phyloP scores from a whole-genome alignment of 2,113 vertebrate species.

The Myiagra hebetior region DNA sequence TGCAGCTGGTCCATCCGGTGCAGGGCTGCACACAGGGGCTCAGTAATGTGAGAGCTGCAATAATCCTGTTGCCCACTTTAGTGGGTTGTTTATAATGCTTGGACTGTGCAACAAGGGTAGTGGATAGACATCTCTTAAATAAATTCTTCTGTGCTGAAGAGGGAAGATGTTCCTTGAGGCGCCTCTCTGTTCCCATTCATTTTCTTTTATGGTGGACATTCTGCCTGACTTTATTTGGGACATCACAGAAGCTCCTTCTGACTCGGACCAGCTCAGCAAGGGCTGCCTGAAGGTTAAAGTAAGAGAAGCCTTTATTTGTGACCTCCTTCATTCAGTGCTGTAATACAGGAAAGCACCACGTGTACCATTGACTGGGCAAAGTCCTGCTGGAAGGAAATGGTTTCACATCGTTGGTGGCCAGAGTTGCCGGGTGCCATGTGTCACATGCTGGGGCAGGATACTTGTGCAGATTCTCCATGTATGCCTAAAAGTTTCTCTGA shows the following conservation, averaged over 20 bases:
- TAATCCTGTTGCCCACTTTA: background rate
- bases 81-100: background rate
- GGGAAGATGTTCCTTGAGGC: background rate
- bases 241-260: background rate
- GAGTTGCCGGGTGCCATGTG: background rate
- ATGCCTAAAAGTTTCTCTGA: background rate
- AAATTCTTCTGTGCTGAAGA: background rate
- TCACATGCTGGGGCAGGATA: background rate
- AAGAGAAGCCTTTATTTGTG: background rate
- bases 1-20: background rate
- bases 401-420: background rate
- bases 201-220: background rate
- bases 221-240: background rate
- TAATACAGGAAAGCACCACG: background rate
- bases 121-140: background rate
- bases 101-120: background rate
- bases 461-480: background rate
- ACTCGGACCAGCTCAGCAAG: background rate
- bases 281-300: background rate
- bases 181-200: background rate
- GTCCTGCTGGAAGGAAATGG: slow-evolving; percentile 7
- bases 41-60: background rate
- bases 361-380: background rate
- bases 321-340: background rate
- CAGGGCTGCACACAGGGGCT: background rate